Percentiles rank a stretch among this genome's conserved stretches.
These are phyloP conservation scores for Abramis brama DNA, from an alignment of 2,113 vertebrate species.

Conservation along the genomic window DNA sequence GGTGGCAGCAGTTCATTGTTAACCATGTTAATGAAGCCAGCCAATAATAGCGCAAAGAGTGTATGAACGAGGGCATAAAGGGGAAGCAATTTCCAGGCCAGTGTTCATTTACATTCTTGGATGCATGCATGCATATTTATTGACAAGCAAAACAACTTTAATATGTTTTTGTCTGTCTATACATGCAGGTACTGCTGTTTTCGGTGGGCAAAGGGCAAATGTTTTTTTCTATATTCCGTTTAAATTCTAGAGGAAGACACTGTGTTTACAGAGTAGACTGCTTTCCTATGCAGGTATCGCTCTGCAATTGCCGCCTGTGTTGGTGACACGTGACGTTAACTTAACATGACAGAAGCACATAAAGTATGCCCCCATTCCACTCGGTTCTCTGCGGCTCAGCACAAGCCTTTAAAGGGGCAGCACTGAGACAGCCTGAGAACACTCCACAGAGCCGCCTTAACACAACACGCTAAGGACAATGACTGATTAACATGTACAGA, in stretches of 20 bases:
- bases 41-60: not conserved
- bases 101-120: not conserved
- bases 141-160: not conserved
- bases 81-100: not conserved
- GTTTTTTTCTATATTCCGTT: not conserved
- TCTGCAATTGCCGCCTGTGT: constrained; percentile 66
- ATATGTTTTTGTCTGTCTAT: constrained; percentile 3
- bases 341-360: constrained; percentile 80
- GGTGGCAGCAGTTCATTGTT: not conserved
- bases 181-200: not conserved
- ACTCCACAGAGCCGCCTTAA: constrained; percentile 21
- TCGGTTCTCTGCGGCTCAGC: constrained; percentile 71
- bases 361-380: constrained; percentile 79
- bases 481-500: not conserved
- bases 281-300: constrained; percentile 65
- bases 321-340: constrained; percentile 75
- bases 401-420: constrained; percentile 79
- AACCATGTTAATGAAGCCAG: constrained; percentile 7
- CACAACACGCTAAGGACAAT: not conserved
- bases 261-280: not conserved
- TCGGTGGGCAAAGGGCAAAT: not conserved
- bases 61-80: not conserved
- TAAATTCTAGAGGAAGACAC: not conserved
- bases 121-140: not conserved
- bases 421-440: constrained; percentile 38